These are phyloP conservation scores for Tangara arthus DNA, from an alignment of 2,797 vertebrate species.

Conservation along the genomic window DNA sequence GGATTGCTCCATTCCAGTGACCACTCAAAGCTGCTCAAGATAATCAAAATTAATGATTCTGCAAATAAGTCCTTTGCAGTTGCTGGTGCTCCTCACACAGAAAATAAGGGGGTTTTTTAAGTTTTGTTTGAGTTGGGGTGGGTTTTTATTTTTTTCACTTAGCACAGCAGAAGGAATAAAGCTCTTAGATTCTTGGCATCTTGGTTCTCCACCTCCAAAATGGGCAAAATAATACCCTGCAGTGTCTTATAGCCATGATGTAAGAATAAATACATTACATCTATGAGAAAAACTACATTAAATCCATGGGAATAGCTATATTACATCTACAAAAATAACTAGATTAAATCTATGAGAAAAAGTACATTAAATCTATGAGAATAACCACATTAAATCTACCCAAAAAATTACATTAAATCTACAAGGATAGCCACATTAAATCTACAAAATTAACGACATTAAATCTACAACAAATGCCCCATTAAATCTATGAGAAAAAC, in stretches of 20 bases:
- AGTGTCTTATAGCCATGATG: neutral
- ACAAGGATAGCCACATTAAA: neutral
- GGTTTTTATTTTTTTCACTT: neutral
- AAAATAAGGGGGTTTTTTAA: neutral
- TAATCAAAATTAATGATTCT: conserved; percentile 46
- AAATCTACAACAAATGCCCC: neutral
- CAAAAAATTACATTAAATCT: neutral
- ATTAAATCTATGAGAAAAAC: neutral
- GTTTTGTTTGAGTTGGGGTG: neutral
- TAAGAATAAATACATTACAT: neutral
- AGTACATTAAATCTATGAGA: neutral
- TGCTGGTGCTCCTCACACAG: neutral
- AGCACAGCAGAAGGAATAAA: neutral
- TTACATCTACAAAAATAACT: no score
- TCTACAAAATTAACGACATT: no score
- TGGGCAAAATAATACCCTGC: neutral
- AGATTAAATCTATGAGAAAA: neutral
- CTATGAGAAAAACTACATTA: no score
- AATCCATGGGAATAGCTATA: neutral
- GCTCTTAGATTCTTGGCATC: neutral
- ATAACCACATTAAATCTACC: neutral
- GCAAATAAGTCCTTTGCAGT: neutral
- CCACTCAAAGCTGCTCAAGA: neutral
- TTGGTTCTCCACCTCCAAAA: neutral
- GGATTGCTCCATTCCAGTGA: conserved; percentile 22